Base-by-base conservation (phyloP, 2,888 invertebrate species). In the Caenorhabditis virilis region DNA sequence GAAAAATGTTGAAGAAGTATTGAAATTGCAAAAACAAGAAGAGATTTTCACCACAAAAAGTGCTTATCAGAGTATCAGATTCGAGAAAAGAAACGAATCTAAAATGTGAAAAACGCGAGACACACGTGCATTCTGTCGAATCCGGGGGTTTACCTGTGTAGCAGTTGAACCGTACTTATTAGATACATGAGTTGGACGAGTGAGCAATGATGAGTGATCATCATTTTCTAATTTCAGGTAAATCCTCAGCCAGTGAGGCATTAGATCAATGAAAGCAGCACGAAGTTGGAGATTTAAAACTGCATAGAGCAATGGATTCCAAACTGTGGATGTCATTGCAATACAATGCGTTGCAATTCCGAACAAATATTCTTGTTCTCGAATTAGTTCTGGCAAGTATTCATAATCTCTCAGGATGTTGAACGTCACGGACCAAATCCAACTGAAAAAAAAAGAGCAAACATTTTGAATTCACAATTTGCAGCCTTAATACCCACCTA, bases 301-400 rank as follows among this genome's bases (percentile, higher is more conserved):
- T 7, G 81, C 79, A 58, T 79, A 81, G 42, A 81, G 74, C 3
- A 81, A 59, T 25, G 79, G 80, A 41, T 79, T 80, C 78, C 80
- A 80, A 30, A 80, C 80, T 11, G 81, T 81, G 2, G 81, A 81
- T 5, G 81, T 81, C 81, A 81, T 81, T 9, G 81, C 80, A 38
- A 81, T 77, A 33, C 78, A 78, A 59, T 81, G 81, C 11, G 80
- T 78, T 6, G 74, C 69, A 36, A 81, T 80, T 9, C 80, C 80
- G 50, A 79, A 77, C 16, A 81, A 67, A 54, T 78, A 81, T 43
- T 81, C 79, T 49, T 81, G 78, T 15, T 67, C 65, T 41, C 72
- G 64, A 35, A 80, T 67, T 18, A 70, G 65, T 7, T 65, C 68
- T 20, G 81, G 81, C 26, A 81, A 65, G 36, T 74, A 72, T 16